These are phyloP conservation scores for Halesus radiatus DNA, from an alignment of 1,140 invertebrate genomes.

Conservation along the genomic window DNA sequence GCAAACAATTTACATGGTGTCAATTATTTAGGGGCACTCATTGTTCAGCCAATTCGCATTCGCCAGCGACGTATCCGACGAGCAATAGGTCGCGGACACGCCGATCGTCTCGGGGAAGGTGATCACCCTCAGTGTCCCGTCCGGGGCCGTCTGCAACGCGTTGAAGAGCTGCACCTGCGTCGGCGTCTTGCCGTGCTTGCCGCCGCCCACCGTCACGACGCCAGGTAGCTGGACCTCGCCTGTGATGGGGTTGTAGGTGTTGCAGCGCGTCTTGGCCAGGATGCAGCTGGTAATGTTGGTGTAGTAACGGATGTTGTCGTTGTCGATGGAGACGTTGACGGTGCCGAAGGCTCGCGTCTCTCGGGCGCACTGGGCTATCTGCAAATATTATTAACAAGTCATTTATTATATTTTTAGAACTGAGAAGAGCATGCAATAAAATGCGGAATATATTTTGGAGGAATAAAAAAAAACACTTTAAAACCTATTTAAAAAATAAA, in stretches of 20 bases:
- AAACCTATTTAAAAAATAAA: no score
- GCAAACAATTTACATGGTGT: no score
- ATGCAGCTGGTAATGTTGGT: slow-evolving; percentile 73
- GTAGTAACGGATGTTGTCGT: slow-evolving; percentile 69
- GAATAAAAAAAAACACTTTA: no score
- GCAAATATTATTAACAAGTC: neutral
- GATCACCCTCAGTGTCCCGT: slow-evolving; percentile 69
- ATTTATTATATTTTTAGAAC: neutral
- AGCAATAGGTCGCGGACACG: slow-evolving; percentile 60
- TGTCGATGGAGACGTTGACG: slow-evolving; percentile 67
- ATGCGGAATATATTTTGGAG: no score
- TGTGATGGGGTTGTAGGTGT: slow-evolving; percentile 71
- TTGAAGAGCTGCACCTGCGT: slow-evolving; percentile 63
- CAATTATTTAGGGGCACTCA: slow-evolving; percentile 33
- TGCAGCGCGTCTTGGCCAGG: slow-evolving; percentile 70
- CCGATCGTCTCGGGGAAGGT: slow-evolving; percentile 64
- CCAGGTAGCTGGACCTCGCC: slow-evolving; percentile 71
- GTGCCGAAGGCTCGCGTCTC: slow-evolving; percentile 68
- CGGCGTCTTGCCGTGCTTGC: slow-evolving; percentile 58
- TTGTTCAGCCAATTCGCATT: slow-evolving; percentile 60
- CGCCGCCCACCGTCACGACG: slow-evolving; percentile 58
- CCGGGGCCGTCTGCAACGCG: slow-evolving; percentile 69
- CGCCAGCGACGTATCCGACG: slow-evolving; percentile 58
- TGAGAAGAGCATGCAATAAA: no score
- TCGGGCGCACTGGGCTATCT: slow-evolving; percentile 70